These are phyloP conservation scores for Ursus arctos DNA, from an alignment of 2,113 vertebrate genomes.

Conservation along the genomic window DNA sequence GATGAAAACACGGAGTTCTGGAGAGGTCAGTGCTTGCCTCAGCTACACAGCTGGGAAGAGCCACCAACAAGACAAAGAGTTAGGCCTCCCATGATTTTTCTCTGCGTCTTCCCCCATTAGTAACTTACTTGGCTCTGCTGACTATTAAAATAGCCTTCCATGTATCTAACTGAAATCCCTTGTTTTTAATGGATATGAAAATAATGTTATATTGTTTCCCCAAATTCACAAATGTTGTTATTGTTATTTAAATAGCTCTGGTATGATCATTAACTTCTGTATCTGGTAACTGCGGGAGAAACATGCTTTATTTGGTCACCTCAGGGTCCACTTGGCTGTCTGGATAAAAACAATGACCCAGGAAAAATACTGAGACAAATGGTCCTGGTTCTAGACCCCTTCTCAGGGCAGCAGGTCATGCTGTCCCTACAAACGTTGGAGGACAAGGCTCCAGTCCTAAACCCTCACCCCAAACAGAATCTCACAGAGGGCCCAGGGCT, in stretches of 20 bases:
- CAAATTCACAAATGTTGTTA: not conserved
- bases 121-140: not conserved
- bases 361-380: not conserved
- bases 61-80: not conserved
- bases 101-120: not conserved
- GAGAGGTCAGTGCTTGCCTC: not conserved
- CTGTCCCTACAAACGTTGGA: not conserved
- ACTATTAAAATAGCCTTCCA: not conserved
- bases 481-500: not conserved
- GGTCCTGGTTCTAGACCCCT: not conserved
- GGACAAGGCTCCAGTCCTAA: not conserved
- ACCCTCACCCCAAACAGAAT: not conserved
- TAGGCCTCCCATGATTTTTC: not conserved
- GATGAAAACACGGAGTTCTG: not conserved
- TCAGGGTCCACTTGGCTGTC: not conserved
- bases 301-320: not conserved
- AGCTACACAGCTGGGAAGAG: not conserved
- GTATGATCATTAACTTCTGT: not conserved
- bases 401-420: not conserved
- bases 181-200: constrained; percentile 20
- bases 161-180: not conserved
- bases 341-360: not conserved
- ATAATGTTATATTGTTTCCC: not conserved
- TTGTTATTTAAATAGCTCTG: not conserved
- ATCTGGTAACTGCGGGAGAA: not conserved